Evolutionary conservation across 2,113 vertebrate species (phyloP).

Genomic region (Eubucco bourcierii): DNA sequence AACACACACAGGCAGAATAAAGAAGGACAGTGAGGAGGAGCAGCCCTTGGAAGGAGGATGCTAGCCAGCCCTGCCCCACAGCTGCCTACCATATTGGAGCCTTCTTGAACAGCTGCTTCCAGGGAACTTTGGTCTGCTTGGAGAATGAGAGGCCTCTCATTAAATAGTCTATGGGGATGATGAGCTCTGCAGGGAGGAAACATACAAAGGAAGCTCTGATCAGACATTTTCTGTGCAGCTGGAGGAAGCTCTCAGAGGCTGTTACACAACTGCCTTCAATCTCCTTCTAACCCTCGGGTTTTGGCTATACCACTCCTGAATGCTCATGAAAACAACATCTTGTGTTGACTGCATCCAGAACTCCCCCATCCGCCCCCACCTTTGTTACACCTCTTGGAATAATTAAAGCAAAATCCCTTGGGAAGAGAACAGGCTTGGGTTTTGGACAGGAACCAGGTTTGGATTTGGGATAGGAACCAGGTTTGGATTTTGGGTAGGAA

Average conservation of each 20-base stretch:
- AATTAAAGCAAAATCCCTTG: neutral
- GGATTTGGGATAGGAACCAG: neutral
- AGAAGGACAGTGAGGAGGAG: neutral
- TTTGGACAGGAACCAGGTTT: neutral
- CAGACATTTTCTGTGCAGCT: neutral
- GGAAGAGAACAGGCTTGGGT: neutral
- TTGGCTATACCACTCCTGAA: neutral
- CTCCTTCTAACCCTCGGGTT: neutral
- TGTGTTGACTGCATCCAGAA: neutral
- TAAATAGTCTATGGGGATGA: conserved; percentile 82
- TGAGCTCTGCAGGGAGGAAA: conserved; percentile 76
- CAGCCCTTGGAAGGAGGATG: neutral
- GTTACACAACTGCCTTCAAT: neutral
- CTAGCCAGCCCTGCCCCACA: neutral
- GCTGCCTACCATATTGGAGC: conserved; percentile 89
- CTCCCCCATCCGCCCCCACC: neutral
- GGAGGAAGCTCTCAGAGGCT: neutral
- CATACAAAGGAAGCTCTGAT: neutral
- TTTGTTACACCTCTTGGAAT: neutral
- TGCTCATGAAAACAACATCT: neutral
- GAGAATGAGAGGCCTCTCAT: conserved; percentile 74
- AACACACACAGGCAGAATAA: neutral
- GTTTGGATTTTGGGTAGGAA: too few relatives aligned
- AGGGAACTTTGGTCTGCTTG: conserved; percentile 84
- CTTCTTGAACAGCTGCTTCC: conserved; percentile 88